These are phyloP conservation scores for Steinernema feltiae DNA, from an alignment of 1,140 invertebrate genomes.

Conservation along the genomic window DNA sequence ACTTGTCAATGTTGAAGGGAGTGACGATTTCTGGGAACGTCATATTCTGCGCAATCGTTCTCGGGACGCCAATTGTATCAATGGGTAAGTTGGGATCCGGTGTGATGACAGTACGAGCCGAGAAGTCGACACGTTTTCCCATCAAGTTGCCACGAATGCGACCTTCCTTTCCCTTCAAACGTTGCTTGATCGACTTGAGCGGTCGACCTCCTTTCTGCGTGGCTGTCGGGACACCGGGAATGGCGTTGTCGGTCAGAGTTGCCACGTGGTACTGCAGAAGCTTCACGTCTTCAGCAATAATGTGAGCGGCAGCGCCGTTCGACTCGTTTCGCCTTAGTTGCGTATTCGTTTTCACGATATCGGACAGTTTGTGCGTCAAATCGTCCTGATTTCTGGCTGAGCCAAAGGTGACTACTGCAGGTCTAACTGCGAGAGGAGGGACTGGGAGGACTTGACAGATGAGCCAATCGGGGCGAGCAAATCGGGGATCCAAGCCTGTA, in stretches of 20 bases:
- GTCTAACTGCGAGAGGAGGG: slow-evolving; percentile 81
- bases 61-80: slow-evolving; percentile 95
- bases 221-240: slow-evolving; percentile 90
- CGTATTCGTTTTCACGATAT: slow-evolving; percentile 98
- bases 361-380: slow-evolving; percentile 94
- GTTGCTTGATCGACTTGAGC: slow-evolving; percentile 85
- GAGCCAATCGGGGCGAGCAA: slow-evolving; percentile 98
- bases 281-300: slow-evolving; percentile 91
- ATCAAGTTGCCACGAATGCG: slow-evolving; percentile 96
- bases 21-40: slow-evolving; percentile 99
- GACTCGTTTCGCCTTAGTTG: slow-evolving; percentile 88
- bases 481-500: slow-evolving; percentile 62
- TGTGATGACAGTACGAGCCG: slow-evolving; percentile 96
- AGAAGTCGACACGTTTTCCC: slow-evolving; percentile 99
- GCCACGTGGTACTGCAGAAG: slow-evolving; percentile 98
- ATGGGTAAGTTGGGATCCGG: slow-evolving; percentile 97
- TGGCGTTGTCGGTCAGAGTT: slow-evolving; percentile 94
- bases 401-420: slow-evolving; percentile 97
- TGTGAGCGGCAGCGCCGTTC: slow-evolving; percentile 88
- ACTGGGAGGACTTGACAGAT: slow-evolving; percentile 92
- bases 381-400: slow-evolving; percentile 96
- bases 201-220: slow-evolving; percentile 99
- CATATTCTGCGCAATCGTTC: slow-evolving; percentile 95
- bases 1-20: slow-evolving; percentile 94
- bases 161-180: slow-evolving; percentile 81